Evolutionary conservation across 2,888 invertebrate genomes (phyloP), one percentile per base, ranked within the genome.

Genomic region (Falcaria lacertinaria): DNA sequence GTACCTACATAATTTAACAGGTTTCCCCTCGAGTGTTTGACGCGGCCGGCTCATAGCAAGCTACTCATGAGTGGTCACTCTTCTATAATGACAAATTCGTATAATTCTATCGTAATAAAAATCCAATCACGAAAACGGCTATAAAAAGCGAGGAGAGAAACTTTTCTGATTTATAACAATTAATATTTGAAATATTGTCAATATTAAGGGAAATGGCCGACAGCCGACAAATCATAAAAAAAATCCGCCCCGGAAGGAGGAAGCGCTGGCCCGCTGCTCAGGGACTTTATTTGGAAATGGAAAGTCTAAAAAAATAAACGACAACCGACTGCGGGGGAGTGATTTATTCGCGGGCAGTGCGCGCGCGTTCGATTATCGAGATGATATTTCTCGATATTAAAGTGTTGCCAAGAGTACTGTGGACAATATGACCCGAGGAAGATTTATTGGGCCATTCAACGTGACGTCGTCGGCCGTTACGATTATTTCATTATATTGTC

Each of bases 381-480:
- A 88, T 88, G 87, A 87, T 88, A 88, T 86, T 89, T 87, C 83
- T 85, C 81, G 85, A 88, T 89, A 89, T 89, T 87, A 87, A 89
- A 89, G 89, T 89, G 89, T 90, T 85, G 83, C 83, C 78, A 75
- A 81, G 78, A 81, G 84, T 68, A 86, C 82, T 76, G 80, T 74
- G 87, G 88, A 89, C 89, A 89, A 89, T 89, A 89, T 90, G 89
- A 89, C 84, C 85, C 85, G 77, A 68, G 78, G 85, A 85, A 84
- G 87, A 90, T 90, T 89, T 90, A 89, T 89, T 64, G 73, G 72
- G 78, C 84, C 74, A 88, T 89, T 85, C 85, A 74, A 76, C 67
- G 75, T 87, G 83, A 85, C 83, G 72, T 81, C 76, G 74, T 79
- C 80, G 81, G 77, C 85, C 78, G 81, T 89, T 89, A 86, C 81